Conservation (phyloP, 2,888 invertebrate species). For the Erebia aethiops region DNA sequence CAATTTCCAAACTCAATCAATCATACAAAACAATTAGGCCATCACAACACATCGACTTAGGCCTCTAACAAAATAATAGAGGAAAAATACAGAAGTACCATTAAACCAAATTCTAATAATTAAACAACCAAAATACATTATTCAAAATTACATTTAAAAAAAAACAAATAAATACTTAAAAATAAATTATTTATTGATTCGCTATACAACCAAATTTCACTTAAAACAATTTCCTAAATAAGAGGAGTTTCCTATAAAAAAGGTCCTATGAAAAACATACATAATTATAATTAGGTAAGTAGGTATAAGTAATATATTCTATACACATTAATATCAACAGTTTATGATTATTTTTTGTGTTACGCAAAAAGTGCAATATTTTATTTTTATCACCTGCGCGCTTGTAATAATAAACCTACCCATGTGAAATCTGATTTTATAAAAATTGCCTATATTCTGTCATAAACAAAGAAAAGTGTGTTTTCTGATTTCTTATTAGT, state of each 20-base stretch:
- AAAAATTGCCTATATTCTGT: neutral
- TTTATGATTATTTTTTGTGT: constrained; percentile 56
- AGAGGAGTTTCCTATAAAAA: constrained; percentile 40
- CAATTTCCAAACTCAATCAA: constrained; percentile 34
- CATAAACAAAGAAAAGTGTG: too few species aligned
- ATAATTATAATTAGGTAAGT: constrained; percentile 58
- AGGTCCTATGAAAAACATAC: constrained; percentile 53
- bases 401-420: constrained; percentile 15
- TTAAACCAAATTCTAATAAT: constrained; percentile 36
- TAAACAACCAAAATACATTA: constrained; percentile 45
- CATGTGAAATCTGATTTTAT: neutral
- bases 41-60: constrained; percentile 50
- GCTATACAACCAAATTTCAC: constrained; percentile 51
- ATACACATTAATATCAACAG: constrained; percentile 76
- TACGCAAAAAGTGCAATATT: constrained; percentile 74
- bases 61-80: constrained; percentile 41
- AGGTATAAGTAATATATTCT: constrained; percentile 49
- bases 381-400: constrained; percentile 40
- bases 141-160: constrained; percentile 35
- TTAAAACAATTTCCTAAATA: constrained; percentile 31
- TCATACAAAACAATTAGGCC: constrained; percentile 54
- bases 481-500: too few species aligned
- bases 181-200: constrained; percentile 41
- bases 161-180: constrained; percentile 55
- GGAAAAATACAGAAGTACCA: constrained; percentile 22